Conservation (phyloP, 2,797 vertebrate genomes). For the Smutsia gigantea region DNA sequence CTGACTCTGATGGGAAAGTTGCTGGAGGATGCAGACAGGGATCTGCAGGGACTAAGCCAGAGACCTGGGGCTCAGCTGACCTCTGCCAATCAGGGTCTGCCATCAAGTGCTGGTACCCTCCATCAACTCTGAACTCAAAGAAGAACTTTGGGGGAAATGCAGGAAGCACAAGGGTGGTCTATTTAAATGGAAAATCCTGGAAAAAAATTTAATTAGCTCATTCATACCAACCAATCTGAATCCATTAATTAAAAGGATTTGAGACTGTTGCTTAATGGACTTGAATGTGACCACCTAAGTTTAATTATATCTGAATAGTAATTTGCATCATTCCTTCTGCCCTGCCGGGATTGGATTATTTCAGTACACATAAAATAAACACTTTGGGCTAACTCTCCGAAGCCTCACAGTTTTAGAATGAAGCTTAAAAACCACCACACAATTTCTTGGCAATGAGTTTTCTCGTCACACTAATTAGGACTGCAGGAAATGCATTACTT, state of each 20-base stretch:
- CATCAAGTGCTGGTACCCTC: not conserved
- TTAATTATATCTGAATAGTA: conserved; percentile 76
- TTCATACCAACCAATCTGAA: conserved; percentile 81
- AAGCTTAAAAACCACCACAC: conserved; percentile 44
- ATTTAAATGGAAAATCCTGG: conserved; percentile 60
- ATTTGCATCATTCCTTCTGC: conserved; percentile 57
- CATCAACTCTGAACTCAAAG: conserved; percentile 42
- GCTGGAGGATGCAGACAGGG: not conserved
- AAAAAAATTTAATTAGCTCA: conserved; percentile 79
- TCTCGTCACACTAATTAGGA: conserved; percentile 56
- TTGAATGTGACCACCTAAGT: conserved; percentile 76
- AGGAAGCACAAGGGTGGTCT: conserved; percentile 45
- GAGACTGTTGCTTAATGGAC: conserved; percentile 78
- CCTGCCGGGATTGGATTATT: conserved; percentile 3
- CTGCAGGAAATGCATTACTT: conserved; percentile 33
- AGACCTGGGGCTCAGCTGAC: not conserved
- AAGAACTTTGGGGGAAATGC: conserved; percentile 47
- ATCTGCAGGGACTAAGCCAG: not conserved
- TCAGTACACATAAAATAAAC: conserved; percentile 43
- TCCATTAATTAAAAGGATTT: conserved; percentile 83
- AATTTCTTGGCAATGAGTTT: conserved; percentile 55
- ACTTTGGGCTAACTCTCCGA: conserved; percentile 50
- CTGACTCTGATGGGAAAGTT: not conserved
- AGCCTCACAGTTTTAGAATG: conserved; percentile 30
- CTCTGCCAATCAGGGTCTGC: conserved; percentile 59